Conservation (phyloP, 2,797 vertebrate species). For the Malurus leucopterus region DNA sequence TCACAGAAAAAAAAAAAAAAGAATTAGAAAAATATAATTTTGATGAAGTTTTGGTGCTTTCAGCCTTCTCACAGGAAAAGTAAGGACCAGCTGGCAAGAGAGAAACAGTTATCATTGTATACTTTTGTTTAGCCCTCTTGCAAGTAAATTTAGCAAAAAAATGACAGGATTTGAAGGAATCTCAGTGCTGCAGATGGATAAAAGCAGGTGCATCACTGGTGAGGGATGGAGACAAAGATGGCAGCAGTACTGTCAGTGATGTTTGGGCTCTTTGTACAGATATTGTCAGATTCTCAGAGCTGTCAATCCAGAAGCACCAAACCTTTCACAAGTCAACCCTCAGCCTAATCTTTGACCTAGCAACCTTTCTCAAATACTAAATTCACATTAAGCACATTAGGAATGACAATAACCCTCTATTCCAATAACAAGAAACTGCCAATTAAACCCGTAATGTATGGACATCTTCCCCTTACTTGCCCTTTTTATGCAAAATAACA, state of each 20-base stretch:
- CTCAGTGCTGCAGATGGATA: not conserved
- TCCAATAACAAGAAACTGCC: conserved; percentile 44
- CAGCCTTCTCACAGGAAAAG: not conserved
- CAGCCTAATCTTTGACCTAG: conserved; percentile 23
- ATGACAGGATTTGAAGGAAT: not conserved
- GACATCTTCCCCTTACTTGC: conserved; percentile 45
- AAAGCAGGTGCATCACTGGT: not conserved
- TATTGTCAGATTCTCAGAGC: not conserved
- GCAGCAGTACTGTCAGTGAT: not conserved
- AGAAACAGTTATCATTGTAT: not conserved
- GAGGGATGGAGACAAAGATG: not conserved
- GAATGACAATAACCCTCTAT: conserved; percentile 41
- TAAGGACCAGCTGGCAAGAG: not conserved
- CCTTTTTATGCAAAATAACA: conserved; percentile 60
- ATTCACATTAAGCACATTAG: conserved; percentile 35
- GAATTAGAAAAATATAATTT: too few species aligned
- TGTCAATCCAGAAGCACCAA: conserved; percentile 24
- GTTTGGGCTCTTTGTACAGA: not conserved
- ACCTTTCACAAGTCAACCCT: conserved; percentile 1
- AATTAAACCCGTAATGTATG: conserved; percentile 62
- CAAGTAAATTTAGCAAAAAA: not conserved
- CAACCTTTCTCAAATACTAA: conserved; percentile 35
- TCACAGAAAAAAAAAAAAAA: not conserved
- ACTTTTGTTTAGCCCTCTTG: not conserved
- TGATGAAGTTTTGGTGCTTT: not conserved